phyloP scores from a whole-genome alignment of 2,113 vertebrate genomes.

The Xiphophorus hellerii region DNA sequence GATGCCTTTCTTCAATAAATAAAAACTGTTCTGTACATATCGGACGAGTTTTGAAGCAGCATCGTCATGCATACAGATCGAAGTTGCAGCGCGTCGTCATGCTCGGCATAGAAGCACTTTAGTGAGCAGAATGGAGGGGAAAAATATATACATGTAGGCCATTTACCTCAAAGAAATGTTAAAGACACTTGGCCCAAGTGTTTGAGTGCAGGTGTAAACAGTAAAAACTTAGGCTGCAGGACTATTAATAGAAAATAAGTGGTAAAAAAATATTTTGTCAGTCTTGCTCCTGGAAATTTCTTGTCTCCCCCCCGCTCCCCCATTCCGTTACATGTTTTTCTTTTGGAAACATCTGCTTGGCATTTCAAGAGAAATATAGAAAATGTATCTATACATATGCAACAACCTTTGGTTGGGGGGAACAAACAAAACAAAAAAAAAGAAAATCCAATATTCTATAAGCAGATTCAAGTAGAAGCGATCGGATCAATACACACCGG shows the following conservation, averaged over 20 bases:
- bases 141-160: conserved; percentile 27
- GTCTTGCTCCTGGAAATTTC: conserved; percentile 50
- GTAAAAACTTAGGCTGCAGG: conserved; percentile 67
- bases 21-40: conserved; percentile 63
- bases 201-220: conserved; percentile 73
- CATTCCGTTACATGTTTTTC: conserved; percentile 41
- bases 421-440: conserved; percentile 4
- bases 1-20: conserved; percentile 57
- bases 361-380: conserved; percentile 59
- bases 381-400: conserved; percentile 65
- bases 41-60: conserved; percentile 45
- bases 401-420: conserved; percentile 68
- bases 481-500: conserved; percentile 45
- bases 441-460: conserved; percentile 39
- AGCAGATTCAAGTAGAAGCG: conserved; percentile 66
- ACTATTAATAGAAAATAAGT: conserved; percentile 64
- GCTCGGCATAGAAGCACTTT: conserved; percentile 53
- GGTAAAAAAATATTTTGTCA: conserved; percentile 68
- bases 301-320: conserved; percentile 19
- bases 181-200: conserved; percentile 60
- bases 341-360: conserved; percentile 55
- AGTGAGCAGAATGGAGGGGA: conserved; percentile 20
- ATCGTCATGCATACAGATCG: conserved; percentile 75
- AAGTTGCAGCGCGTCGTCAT: conserved; percentile 36
- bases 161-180: conserved; percentile 64